Conservation (phyloP, 2,888 invertebrate species). For the Oxyscelio sp. region DNA sequence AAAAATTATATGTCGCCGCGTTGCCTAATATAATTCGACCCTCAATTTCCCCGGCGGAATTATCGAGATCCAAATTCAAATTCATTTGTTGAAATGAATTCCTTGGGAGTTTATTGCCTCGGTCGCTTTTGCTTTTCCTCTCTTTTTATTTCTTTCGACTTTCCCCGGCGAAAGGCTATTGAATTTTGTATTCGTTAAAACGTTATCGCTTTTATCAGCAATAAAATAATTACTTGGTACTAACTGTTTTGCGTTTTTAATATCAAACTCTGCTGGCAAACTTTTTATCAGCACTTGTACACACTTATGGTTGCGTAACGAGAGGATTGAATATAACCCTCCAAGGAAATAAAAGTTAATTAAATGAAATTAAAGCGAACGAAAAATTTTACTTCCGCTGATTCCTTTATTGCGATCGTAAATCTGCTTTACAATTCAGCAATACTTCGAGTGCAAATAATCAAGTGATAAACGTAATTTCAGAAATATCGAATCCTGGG, state of each 20-base stretch:
- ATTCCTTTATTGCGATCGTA: conserved; percentile 52
- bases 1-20: too few relatives aligned
- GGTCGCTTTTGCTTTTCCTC: too few relatives aligned
- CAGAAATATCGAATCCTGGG: conserved; percentile 15
- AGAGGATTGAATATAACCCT: conserved; percentile 50
- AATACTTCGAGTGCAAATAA: conserved; percentile 34
- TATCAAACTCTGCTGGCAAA: conserved; percentile 23
- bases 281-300: conserved; percentile 45
- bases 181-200: conserved; percentile 20
- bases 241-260: conserved; percentile 33
- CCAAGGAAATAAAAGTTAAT: conserved; percentile 60
- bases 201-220: conserved; percentile 25
- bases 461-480: conserved; percentile 10
- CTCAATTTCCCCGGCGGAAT: too few relatives aligned
- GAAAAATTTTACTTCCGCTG: conserved; percentile 44
- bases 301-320: conserved; percentile 38
- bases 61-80: neutral
- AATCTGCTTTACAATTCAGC: conserved; percentile 48
- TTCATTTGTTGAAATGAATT: neutral
- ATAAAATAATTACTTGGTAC: conserved; percentile 48
- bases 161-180: neutral
- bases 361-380: conserved; percentile 54
- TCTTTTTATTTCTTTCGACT: neutral
- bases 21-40: too few relatives aligned
- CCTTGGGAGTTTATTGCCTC: neutral